Evolutionary conservation across 2,888 invertebrate species (phyloP), one percentile per base, ranked within the genome.

Genomic region (Antitype chi): DNA sequence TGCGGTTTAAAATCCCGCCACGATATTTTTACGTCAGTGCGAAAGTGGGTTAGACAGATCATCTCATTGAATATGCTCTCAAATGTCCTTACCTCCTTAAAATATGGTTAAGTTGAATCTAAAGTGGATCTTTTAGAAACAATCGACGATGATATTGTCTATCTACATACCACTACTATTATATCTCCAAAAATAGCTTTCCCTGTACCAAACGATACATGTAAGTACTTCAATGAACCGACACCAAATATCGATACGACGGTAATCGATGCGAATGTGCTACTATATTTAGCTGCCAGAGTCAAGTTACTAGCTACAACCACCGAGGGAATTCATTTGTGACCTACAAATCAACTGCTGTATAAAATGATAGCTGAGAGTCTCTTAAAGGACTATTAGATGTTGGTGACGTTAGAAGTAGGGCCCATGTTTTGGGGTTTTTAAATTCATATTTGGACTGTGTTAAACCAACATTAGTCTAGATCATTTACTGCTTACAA

Each of bases 281-380:
- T 32, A 81, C 89, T 91, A 89, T 90, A 89, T 90, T 90, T 91
- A 91, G 87, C 84, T 32, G n/a, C 71, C 63, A 69, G 89, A 81
- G 70, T 91, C 85, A 59, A 66, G 77, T 91, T 91, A 84, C 91
- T 71, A 85, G 89, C 86, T 91, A 91, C 86, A 84, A 85, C 88
- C 90, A 78, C 88, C 85, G 74, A 86, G 89, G 88, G 91, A 90
- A 85, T 85, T 80, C 85, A 86, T 84, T 87, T 83, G 82, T 85
- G 82, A 85, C 86, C 87, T 86, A 87, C 87, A 85, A 86, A 87
- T 87, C 85, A 88, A 85, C 76, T 70, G 76, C 80, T 84, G 82
- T 85, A 86, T 85, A 85, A 85, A 82, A 85, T 81, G 85, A 83
- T 84, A 83, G 80, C 76, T 32, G 76, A 84, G 87, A 87, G 83